Evolutionary conservation across 2,797 vertebrate genomes (phyloP), one percentile per base, ranked within the genome.

Genomic region (Acrocephalus scirpaceus): DNA sequence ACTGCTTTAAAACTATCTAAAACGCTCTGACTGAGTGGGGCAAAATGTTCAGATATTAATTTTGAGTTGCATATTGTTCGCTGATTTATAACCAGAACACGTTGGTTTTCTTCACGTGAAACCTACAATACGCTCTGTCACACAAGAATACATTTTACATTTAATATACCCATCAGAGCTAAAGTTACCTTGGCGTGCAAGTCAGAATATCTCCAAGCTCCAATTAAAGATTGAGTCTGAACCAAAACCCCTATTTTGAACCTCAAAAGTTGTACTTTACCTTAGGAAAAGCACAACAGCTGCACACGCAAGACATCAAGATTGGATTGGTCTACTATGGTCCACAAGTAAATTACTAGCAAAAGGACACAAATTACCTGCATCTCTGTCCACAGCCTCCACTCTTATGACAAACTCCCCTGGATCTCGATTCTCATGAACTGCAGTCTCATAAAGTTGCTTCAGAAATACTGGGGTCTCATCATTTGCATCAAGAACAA

Each of bases 401-500:
- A 99, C 98, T 82, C 95, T 98, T 95, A 98, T 6, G 38, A 99
- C 98, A 26, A 98, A 95, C 25, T 98, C 96, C 71, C 98, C 98
- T 1, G 98, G 98, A 64, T 97, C 96, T 87, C 72, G 97, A 97
- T 99, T 99, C 98, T 99, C 99, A 72, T 23, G 92, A 94, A 99
- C 98, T 3, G 95, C 96, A 95, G 98, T 96, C 56, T 98, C 88
- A 45, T 99, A 99, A 70, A 98, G 5, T 22, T 83, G 89, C 90
- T 98, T 98, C 69, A 95, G 96, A 97, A 99, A 99, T 60, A 97
- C 9, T 0, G 99, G 99, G 0, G 92, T 70, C 86, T 98, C 98
- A 65, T 99, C 99, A 58, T 99, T 99, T 42, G 99, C 97, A 45
- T 99, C 99, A 53, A 98, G 96, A 86, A 99, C 98, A 86, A 96